These are phyloP conservation scores for Arctocebus calabarensis DNA, from an alignment of 2,797 vertebrate genomes.

Conservation along the genomic window DNA sequence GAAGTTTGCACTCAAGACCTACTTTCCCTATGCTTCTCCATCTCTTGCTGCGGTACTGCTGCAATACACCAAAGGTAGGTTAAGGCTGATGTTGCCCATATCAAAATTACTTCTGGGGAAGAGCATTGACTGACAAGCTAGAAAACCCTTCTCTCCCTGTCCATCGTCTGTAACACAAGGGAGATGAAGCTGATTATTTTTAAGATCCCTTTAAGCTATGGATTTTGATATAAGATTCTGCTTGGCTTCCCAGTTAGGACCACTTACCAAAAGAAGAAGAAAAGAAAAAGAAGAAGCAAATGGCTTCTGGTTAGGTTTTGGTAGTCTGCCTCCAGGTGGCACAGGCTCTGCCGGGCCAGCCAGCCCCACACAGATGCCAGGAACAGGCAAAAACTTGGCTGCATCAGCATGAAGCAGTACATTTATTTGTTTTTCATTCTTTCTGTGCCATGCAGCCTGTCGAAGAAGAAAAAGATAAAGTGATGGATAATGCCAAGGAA, in stretches of 20 bases:
- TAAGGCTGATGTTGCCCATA: not conserved
- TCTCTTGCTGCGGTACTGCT: slow-evolving; percentile 90
- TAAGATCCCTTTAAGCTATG: not conserved
- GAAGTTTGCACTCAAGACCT: slow-evolving; percentile 90
- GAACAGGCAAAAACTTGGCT: not conserved
- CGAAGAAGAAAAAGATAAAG: slow-evolving; percentile 45
- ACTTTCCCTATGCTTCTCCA: slow-evolving; percentile 90
- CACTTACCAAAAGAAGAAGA: not conserved
- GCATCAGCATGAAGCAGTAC: not conserved
- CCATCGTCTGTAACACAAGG: not conserved
- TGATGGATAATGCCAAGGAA: not conserved
- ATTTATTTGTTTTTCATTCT: slow-evolving; percentile 30
- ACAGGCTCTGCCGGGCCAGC: not conserved
- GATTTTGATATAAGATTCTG: not conserved
- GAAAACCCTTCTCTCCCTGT: not conserved
- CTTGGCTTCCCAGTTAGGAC: not conserved
- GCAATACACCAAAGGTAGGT: slow-evolving; percentile 91
- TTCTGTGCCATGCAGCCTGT: not conserved
- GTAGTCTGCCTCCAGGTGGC: not conserved
- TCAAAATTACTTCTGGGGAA: not conserved
- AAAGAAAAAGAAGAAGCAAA: not conserved
- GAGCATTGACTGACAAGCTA: rapidly evolving
- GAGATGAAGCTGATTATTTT: not conserved
- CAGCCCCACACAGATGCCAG: not conserved
- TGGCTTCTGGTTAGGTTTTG: not conserved